These are phyloP conservation scores for Spicauda simplicius DNA, from an alignment of 2,888 invertebrate species.

Conservation along the genomic window DNA sequence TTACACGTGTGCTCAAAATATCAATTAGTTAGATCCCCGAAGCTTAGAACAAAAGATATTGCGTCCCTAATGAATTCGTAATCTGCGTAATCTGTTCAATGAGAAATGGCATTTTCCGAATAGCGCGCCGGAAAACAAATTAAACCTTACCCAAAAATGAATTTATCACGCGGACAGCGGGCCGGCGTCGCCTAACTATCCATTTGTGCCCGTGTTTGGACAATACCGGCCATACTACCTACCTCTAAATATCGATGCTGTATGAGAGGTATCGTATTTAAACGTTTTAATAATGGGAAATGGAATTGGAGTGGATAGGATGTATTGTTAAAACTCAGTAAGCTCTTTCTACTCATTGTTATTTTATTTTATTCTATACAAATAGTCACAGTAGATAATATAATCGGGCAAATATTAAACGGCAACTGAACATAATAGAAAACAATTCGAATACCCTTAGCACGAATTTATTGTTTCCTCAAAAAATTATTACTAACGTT, in stretches of 20 bases:
- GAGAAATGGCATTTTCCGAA: slow-evolving; percentile 80
- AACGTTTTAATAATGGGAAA: slow-evolving; percentile 6
- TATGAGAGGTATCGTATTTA: slow-evolving; percentile 9
- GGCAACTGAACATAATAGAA: too few relatives aligned
- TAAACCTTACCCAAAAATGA: slow-evolving; percentile 82
- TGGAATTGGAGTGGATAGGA: not conserved
- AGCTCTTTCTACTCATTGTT: too few relatives aligned
- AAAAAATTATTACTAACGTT: too few relatives aligned
- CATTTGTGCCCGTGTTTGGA: slow-evolving; percentile 51
- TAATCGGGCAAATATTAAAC: too few relatives aligned
- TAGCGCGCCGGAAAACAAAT: slow-evolving; percentile 77
- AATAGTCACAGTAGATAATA: too few relatives aligned
- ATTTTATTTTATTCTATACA: too few relatives aligned
- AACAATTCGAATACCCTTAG: too few relatives aligned
- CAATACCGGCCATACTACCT: slow-evolving; percentile 41
- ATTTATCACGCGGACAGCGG: slow-evolving; percentile 72
- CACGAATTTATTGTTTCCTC: too few relatives aligned
- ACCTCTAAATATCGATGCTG: slow-evolving; percentile 2
- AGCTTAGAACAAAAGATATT: slow-evolving; percentile 71
- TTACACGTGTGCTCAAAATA: slow-evolving; percentile 74
- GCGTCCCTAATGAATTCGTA: slow-evolving; percentile 82
- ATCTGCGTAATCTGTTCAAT: slow-evolving; percentile 83
- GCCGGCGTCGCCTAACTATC: slow-evolving; percentile 62
- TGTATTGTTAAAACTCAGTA: not conserved
- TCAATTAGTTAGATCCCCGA: slow-evolving; percentile 69